These are phyloP conservation scores for Oryzias curvinotus DNA, from an alignment of 2,113 vertebrate species.

Conservation along the genomic window DNA sequence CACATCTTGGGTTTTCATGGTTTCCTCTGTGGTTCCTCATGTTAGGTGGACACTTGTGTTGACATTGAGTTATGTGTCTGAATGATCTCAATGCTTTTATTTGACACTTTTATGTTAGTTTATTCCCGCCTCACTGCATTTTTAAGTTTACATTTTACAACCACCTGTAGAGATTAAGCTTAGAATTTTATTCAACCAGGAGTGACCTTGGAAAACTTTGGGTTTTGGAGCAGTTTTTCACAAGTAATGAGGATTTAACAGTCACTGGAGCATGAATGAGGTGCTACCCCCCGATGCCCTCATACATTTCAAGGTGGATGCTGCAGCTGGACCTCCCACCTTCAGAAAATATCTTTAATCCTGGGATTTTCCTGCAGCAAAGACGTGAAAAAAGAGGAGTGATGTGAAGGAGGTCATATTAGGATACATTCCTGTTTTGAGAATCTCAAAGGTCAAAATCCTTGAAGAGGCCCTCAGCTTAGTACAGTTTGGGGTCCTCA, in stretches of 20 bases:
- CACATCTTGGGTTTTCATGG: not conserved
- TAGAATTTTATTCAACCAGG: slow-evolving; percentile 6
- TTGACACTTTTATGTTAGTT: slow-evolving; percentile 23
- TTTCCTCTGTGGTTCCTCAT: not conserved
- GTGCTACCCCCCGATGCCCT: slow-evolving; percentile 15
- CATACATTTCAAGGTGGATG: slow-evolving; percentile 7
- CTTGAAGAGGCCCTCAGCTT: slow-evolving; percentile 25
- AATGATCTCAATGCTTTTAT: slow-evolving; percentile 32
- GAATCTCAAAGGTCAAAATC: slow-evolving; percentile 27
- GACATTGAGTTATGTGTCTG: not conserved
- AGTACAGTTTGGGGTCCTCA: slow-evolving; percentile 33
- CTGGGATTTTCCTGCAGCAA: slow-evolving; percentile 28
- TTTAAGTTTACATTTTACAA: not conserved
- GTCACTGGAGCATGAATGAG: slow-evolving; percentile 26
- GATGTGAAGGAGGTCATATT: not conserved
- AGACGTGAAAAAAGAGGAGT: slow-evolving; percentile 6
- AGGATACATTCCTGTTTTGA: slow-evolving; percentile 32
- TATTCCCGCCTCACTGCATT: slow-evolving; percentile 5
- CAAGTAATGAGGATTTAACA: slow-evolving; percentile 39
- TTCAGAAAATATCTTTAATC: slow-evolving; percentile 45
- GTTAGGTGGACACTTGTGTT: slow-evolving; percentile 8
- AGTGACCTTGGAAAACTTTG: not conserved
- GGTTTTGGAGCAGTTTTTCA: slow-evolving; percentile 34
- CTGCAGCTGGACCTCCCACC: slow-evolving; percentile 38
- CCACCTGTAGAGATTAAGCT: not conserved